Base-by-base conservation (phyloP, 2,113 vertebrate species). In the Sylvicapra grimmia region DNA sequence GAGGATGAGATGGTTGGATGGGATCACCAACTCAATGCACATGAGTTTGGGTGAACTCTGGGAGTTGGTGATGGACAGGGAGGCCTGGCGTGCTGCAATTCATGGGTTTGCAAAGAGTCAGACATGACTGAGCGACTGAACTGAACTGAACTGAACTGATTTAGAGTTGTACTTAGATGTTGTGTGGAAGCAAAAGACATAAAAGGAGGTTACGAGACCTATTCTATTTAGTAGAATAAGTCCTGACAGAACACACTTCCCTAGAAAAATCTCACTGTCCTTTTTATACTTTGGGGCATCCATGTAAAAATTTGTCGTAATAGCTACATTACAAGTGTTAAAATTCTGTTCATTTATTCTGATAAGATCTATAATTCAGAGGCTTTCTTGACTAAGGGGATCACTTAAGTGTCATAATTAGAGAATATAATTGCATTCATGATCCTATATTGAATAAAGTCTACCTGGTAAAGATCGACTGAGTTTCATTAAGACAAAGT, bases 401-500 rank as follows among this genome's bases (percentile, higher is more conserved):
- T 58, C 90, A 90, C 44, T 92, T 92, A 89, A 89, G 56, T 63
- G 56, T 94, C 83, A 56, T 83, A 89, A 77, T 54, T 85, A 95
- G 79, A 85, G 65, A 58, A 59, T 80, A 79, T 96, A 82, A 97
- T 96, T 97, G 58, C 49, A 25, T 89, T 93, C 89, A 79, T 96
- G 80, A 53, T 95, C 84, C 44, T 92, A 51, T 88, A 82, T 40
- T 96, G 92, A 92, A 96, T 51, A 97, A 93, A 97, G 94, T 90
- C 58, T 90, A 97, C 85, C 84, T 85, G 49, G 40, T 86, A 97
- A 95, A 97, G 21, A 93, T 47, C 40, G 36, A 93, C 72, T 90
- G 95, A 88, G 97, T 94, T 93, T 97, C 96, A 97, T 94, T 97
- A 97, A 95, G 87, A 92, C 63, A 93, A 96, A 97, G 93, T 96